Evolutionary conservation across 2,888 invertebrate genomes (phyloP).

Genomic region (Amitus sp.): DNA sequence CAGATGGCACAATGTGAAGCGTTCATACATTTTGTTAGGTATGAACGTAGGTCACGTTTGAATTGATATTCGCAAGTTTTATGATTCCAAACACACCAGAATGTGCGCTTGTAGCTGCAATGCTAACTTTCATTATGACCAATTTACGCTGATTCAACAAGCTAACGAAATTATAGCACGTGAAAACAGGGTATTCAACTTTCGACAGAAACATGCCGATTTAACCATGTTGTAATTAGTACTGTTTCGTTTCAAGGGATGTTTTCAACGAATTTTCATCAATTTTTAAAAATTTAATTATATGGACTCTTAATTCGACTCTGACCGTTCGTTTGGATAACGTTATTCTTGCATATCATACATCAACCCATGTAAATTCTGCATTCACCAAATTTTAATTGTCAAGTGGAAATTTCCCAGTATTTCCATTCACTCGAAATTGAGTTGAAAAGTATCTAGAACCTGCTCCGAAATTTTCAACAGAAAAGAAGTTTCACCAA

Average conservation of each 20-base stretch:
- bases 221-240: neutral
- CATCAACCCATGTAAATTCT: too few species aligned
- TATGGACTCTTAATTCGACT: too few species aligned
- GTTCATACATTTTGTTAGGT: neutral
- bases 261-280: too few species aligned
- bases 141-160: conserved; percentile 13
- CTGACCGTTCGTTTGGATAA: too few species aligned
- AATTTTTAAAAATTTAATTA: too few species aligned
- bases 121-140: conserved; percentile 15
- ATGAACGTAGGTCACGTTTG: conserved; percentile 8
- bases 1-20: neutral
- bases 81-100: conserved; percentile 13
- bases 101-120: conserved; percentile 5
- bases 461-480: neutral
- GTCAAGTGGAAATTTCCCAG: too few species aligned
- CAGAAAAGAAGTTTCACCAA: neutral
- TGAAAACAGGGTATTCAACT: conserved; percentile 3
- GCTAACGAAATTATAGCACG: conserved; percentile 10
- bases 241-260: too few species aligned
- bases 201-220: neutral
- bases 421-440: too few species aligned
- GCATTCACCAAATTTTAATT: too few species aligned
- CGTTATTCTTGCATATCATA: too few species aligned
- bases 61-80: conserved; percentile 12
- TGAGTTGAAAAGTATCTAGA: too few species aligned